A percentile compares a stretch with the other conserved stretches of the same genome.
phyloP scores from a whole-genome alignment of 2,888 invertebrate species.

The Rhagophthalmus giganteus region DNA sequence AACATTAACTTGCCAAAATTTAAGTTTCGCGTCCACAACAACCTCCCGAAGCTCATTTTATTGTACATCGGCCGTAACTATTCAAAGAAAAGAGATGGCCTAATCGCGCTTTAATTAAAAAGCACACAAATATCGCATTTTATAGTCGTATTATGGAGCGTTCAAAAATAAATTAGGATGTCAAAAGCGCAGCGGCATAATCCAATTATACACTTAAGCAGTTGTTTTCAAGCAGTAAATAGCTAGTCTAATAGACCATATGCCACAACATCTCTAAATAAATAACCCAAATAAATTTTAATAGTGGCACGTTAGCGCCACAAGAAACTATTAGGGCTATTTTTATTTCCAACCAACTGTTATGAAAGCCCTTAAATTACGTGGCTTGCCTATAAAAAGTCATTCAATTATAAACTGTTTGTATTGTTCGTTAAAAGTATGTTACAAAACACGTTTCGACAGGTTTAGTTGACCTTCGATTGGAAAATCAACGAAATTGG shows the following conservation, averaged over 20 bases:
- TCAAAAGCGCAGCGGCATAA: slow-evolving; percentile 5
- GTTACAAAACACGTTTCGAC: not conserved
- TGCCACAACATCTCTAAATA: slow-evolving; percentile 46
- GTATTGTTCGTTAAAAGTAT: not conserved
- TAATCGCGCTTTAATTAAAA: not conserved
- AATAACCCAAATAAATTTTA: slow-evolving; percentile 49
- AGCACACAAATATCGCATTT: not conserved
- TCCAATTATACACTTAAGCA: slow-evolving; percentile 21
- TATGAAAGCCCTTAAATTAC: slow-evolving; percentile 35
- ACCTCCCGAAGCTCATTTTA: too few relatives aligned
- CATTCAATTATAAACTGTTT: slow-evolving; percentile 11
- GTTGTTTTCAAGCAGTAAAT: slow-evolving; percentile 25
- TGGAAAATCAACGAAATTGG: too few relatives aligned
- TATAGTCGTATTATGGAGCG: too few relatives aligned
- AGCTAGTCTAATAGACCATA: slow-evolving; percentile 40
- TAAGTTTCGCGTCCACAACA: too few relatives aligned
- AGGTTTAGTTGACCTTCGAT: too few relatives aligned
- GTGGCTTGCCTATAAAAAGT: slow-evolving; percentile 23
- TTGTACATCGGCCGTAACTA: not conserved
- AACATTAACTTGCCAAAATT: too few relatives aligned
- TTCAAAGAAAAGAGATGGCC: not conserved
- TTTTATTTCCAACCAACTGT: slow-evolving; percentile 42
- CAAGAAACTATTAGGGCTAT: slow-evolving; percentile 43
- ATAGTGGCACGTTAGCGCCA: slow-evolving; percentile 46
- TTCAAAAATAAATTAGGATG: slow-evolving; percentile 12